Evolutionary conservation across 2,888 invertebrate genomes (phyloP).

Genomic region (Aleiodes testaceus): DNA sequence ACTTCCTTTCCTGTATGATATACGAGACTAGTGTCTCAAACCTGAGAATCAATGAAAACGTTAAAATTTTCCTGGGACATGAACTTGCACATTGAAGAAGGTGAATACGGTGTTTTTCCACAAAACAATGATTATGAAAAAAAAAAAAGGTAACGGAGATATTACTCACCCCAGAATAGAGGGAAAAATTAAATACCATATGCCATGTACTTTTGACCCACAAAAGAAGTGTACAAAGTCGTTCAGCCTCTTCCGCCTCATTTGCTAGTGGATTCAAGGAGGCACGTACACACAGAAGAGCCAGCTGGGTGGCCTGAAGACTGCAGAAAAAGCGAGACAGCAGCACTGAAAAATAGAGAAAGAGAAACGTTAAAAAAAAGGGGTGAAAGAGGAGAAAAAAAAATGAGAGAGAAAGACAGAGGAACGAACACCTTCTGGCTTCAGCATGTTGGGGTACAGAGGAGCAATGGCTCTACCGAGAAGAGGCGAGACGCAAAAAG

Average conservation of each 20-base stretch:
- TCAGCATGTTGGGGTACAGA: conserved; percentile 6
- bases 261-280: conserved; percentile 20
- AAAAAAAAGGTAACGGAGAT: no score
- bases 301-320: conserved; percentile 30
- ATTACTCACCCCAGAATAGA: no score
- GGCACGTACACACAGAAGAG: conserved; percentile 23
- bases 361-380: no score
- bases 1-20: conserved; percentile 32
- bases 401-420: no score
- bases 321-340: background rate
- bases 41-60: no score
- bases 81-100: no score
- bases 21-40: background rate
- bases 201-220: conserved; percentile 12
- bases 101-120: no score
- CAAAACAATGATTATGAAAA: no score
- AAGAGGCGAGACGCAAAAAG: conserved; percentile 24
- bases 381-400: no score
- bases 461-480: conserved; percentile 5
- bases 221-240: conserved; percentile 22
- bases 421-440: conserved; percentile 26
- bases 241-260: conserved; percentile 31
- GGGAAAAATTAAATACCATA: conserved; percentile 21
- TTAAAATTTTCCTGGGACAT: no score
- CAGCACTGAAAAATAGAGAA: no score